Percentiles rank a stretch among this genome's conserved stretches.
phyloP scores from a whole-genome alignment of 2,113 vertebrate genomes.

The Lamprologus sp. region DNA sequence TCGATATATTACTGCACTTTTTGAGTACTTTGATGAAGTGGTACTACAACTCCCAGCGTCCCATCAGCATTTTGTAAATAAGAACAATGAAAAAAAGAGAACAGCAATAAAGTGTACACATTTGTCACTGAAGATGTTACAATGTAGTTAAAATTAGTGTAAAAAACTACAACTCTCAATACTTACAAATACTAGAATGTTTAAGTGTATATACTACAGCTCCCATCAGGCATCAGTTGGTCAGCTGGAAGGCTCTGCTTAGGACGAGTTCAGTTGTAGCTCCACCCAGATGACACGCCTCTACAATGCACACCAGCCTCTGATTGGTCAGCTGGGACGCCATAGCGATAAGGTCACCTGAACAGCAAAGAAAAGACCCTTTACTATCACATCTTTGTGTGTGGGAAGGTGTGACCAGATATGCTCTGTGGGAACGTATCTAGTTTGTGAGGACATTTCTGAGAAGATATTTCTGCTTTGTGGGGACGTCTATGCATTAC shows the following conservation, averaged over 20 bases:
- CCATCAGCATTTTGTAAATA: background rate
- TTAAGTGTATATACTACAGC: accelerated
- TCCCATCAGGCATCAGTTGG: background rate
- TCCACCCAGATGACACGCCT: conserved; percentile 67
- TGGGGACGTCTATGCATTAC: background rate
- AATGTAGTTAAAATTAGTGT: background rate
- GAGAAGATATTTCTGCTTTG: background rate
- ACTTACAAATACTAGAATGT: accelerated
- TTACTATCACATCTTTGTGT: background rate
- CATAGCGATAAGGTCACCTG: conserved; percentile 64
- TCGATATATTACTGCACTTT: background rate
- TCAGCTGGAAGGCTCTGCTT: conserved; percentile 55
- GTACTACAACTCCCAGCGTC: background rate
- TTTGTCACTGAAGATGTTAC: background rate
- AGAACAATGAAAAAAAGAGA: background rate
- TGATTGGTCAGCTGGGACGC: conserved; percentile 61
- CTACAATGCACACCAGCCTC: conserved; percentile 68
- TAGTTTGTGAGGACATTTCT: background rate
- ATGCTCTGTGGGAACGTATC: accelerated
- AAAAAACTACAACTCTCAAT: background rate
- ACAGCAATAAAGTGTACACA: accelerated
- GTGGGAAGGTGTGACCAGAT: accelerated
- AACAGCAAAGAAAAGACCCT: accelerated
- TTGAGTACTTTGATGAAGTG: background rate
- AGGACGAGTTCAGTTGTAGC: conserved; percentile 55